phyloP scores from a whole-genome alignment of 1,140 invertebrate genomes.

The Neodiprion pinetum region DNA sequence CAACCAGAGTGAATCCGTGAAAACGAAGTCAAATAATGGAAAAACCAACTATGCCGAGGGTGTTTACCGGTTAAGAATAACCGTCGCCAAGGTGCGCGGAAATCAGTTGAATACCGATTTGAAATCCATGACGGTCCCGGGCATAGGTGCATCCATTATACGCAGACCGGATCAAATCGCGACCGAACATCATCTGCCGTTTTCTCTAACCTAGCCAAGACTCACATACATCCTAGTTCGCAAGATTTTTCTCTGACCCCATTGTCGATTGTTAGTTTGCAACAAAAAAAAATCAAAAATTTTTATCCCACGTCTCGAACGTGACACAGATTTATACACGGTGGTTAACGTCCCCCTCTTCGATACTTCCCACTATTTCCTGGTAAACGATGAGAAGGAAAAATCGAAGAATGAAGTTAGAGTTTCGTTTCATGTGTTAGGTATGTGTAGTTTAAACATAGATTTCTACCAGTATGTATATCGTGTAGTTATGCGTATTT shows the following conservation, averaged over 20 bases:
- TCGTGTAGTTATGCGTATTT: too few species aligned
- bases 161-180: constrained; percentile 44
- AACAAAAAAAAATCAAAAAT: not conserved
- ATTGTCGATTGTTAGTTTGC: not conserved
- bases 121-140: constrained; percentile 42
- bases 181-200: constrained; percentile 35
- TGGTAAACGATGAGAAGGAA: too few species aligned
- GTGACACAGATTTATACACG: too few species aligned
- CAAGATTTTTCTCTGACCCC: not conserved
- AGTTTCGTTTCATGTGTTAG: too few species aligned
- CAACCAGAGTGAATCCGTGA: constrained; percentile 30
- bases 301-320: too few species aligned
- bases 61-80: constrained; percentile 36
- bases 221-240: not conserved
- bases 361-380: too few species aligned
- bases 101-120: constrained; percentile 43
- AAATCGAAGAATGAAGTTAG: too few species aligned
- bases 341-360: too few species aligned
- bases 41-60: constrained; percentile 8
- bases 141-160: constrained; percentile 31
- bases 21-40: constrained; percentile 17
- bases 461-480: too few species aligned
- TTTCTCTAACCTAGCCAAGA: not conserved
- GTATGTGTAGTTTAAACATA: too few species aligned
- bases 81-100: constrained; percentile 45